Evolutionary conservation across 1,140 invertebrate genomes (phyloP), one percentile per base, ranked within the genome.

Genomic region (Drosophila albomicans): DNA sequence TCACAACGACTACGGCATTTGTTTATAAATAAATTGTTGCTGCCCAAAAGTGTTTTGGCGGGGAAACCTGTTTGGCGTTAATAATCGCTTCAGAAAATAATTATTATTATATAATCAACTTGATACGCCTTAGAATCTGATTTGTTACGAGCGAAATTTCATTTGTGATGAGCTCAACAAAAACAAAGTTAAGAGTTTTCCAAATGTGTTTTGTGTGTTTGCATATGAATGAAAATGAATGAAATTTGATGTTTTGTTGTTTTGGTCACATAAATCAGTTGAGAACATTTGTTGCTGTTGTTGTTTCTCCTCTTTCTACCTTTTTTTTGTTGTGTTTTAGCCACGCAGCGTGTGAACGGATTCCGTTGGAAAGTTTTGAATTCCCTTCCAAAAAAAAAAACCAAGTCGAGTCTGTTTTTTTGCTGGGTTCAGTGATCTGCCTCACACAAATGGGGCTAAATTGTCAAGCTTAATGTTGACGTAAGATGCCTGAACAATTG

Each of bases 161-260:
- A 63, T 87, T 84, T 58, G 15, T 88, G 84, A 88, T 87, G 84
- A 88, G 84, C 84, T 87, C 84, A 87, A 76, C 84, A 63, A 75
- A 82, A 59, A 54, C 61, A 79, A 45, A 74, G 32, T 57, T 57
- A 35, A 48, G 76, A 61, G 58, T 65, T 66, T 76, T 65, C 48
- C 30, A 57, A 57, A 48, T 7, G 41, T 43, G 3, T 11, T 1
- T 3, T 11, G 41, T 43, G 28, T 65, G 35, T 86, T 88, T 87
- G 84, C 84, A 87, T 87, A 87, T 87, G 84, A 87, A 87, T 87
- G 80, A 84, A 87, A 88, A 80, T 45, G 32, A 51, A 49, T 72
- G 63, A 67, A 76, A 72, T 51, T 63, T 64, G 62, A 77, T 78
- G 66, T 6, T 51, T 63, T 64, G 62, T 74, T 78, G 66, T 6